phyloP scores from a whole-genome alignment of 1,140 invertebrate genomes.

The Lepidurus couesii region DNA sequence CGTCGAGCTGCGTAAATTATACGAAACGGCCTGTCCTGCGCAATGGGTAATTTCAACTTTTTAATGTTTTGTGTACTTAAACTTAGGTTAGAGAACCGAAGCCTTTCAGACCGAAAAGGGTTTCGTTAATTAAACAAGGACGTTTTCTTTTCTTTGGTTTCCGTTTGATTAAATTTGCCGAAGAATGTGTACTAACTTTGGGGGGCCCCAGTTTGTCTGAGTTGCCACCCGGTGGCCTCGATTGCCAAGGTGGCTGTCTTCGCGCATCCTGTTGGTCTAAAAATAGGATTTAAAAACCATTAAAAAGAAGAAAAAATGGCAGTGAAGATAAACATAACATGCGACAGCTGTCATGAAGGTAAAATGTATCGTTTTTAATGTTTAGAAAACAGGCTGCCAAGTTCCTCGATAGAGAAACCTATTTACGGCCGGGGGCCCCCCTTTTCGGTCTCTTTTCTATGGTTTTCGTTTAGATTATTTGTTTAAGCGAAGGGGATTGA shows the following conservation, averaged over 20 bases:
- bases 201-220: neutral
- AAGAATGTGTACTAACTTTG: neutral
- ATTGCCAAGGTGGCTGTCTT: conserved; percentile 13
- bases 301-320: conserved; percentile 6
- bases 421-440: neutral
- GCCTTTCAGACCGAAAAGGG: too few relatives aligned
- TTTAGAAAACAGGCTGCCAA: conserved; percentile 3
- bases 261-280: conserved; percentile 3
- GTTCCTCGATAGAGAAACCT: conserved; percentile 21
- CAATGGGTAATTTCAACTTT: conserved; percentile 61
- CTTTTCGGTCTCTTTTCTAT: neutral
- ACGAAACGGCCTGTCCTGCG: conserved; percentile 73
- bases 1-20: conserved; percentile 62
- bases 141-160: neutral
- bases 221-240: conserved; percentile 16
- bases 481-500: neutral
- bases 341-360: conserved; percentile 20
- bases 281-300: conserved; percentile 9
- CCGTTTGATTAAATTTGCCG: neutral
- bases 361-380: conserved; percentile 15
- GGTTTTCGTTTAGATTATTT: too few relatives aligned
- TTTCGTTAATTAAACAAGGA: too few relatives aligned
- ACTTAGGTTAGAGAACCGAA: neutral
- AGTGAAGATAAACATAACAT: conserved; percentile 22
- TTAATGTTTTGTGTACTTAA: conserved; percentile 15